Evolutionary conservation across 2,113 vertebrate species (phyloP).

Genomic region (Etheostoma spectabile): DNA sequence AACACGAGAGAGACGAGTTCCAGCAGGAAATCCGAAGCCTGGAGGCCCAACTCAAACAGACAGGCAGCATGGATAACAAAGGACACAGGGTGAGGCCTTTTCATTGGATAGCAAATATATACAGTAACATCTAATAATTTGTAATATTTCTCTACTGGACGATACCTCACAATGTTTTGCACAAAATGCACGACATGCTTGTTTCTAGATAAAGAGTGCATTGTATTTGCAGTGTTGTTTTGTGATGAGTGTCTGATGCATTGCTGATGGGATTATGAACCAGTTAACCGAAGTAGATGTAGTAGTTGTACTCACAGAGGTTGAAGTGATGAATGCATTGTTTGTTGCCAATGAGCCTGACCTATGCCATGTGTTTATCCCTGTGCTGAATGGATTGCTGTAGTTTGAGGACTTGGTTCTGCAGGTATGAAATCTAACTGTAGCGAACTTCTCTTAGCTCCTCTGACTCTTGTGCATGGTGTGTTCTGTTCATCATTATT

Average conservation of each 20-base stretch:
- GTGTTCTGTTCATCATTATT: constrained; percentile 36
- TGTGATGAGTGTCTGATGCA: not conserved
- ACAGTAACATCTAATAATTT: not conserved
- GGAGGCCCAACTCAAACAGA: constrained; percentile 88
- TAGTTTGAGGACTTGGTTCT: constrained; percentile 89
- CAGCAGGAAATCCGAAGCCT: constrained; percentile 94
- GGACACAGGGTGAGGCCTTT: constrained; percentile 82
- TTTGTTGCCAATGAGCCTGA: constrained; percentile 60
- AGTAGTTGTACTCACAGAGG: not conserved
- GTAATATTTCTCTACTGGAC: not conserved
- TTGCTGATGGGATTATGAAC: not conserved
- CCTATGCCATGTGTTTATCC: constrained; percentile 69
- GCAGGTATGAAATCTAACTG: constrained; percentile 87
- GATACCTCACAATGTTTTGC: not conserved
- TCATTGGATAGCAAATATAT: not conserved
- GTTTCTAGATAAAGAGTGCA: not conserved
- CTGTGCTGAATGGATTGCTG: constrained; percentile 73
- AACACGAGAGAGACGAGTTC: constrained; percentile 96
- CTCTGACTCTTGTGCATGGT: constrained; percentile 58
- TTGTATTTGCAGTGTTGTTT: too few species aligned
- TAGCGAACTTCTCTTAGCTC: constrained; percentile 46
- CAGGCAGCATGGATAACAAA: constrained; percentile 71
- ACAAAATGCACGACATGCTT: too few species aligned
- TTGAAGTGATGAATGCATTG: constrained; percentile 55
- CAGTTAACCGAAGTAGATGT: not conserved